A percentile compares a stretch with the other conserved stretches of the same genome.
Evolutionary conservation across 53 echinoderm and acorn worm genomes (phyloP).

Genomic region (Crossaster papposus): DNA sequence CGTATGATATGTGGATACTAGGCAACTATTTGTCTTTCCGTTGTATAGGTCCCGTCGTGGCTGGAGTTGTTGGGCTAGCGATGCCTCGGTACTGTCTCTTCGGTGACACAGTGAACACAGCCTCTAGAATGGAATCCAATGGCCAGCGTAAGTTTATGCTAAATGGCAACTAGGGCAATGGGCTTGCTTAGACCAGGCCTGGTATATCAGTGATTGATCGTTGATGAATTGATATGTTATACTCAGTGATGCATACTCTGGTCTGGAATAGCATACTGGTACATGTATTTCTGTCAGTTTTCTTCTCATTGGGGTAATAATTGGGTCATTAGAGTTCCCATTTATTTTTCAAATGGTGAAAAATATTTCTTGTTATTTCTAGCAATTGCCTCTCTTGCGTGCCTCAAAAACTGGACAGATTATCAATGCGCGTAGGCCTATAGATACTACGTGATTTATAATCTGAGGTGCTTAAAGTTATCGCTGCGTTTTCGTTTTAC

Average conservation of each 20-base stretch:
- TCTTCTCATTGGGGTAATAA: not conserved
- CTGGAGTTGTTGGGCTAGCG: slow-evolving; percentile 82
- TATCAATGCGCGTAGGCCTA: too few species aligned
- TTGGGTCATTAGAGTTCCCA: not conserved
- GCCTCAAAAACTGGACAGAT: too few species aligned
- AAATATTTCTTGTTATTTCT: not conserved
- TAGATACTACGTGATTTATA: too few species aligned
- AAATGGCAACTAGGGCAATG: slow-evolving; percentile 17
- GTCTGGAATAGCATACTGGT: slow-evolving; percentile 2
- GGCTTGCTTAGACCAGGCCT: not conserved
- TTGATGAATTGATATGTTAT: slow-evolving; percentile 37
- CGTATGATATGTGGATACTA: too few species aligned
- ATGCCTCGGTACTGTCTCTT: slow-evolving; percentile 95
- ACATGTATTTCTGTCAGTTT: not conserved
- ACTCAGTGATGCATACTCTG: slow-evolving; percentile 19
- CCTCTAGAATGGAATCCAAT: slow-evolving; percentile 86
- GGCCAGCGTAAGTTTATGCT: slow-evolving; percentile 71
- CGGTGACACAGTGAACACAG: slow-evolving; percentile 87
- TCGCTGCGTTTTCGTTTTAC: too few species aligned
- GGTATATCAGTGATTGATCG: slow-evolving; percentile 27
- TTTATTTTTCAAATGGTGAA: not conserved
- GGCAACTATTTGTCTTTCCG: not conserved
- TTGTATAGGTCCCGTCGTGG: slow-evolving; percentile 71
- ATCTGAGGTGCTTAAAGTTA: too few species aligned
- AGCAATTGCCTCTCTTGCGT: too few species aligned